phyloP scores from a whole-genome alignment of 1,140 invertebrate genomes.

The Conus ventricosus region DNA sequence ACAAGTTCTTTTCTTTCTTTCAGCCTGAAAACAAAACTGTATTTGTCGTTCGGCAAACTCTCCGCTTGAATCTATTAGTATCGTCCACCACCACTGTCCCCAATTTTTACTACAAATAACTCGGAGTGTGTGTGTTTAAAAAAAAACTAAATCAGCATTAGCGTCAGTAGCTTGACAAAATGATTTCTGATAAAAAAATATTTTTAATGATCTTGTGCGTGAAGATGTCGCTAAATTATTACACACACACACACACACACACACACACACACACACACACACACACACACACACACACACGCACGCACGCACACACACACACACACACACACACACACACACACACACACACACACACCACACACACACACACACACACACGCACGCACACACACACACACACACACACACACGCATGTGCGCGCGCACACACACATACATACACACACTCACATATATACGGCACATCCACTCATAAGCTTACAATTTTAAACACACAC shows the following conservation, averaged over 20 bases:
- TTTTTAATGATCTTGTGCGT: too few species aligned
- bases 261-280: background rate
- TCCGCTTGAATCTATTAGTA: too few species aligned
- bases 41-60: too few species aligned
- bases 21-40: too few species aligned
- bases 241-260: slow-evolving; percentile 1
- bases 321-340: background rate
- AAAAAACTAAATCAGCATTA: background rate
- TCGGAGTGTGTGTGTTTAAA: background rate
- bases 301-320: background rate
- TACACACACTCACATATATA: background rate
- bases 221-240: too few species aligned
- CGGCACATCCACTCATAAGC: background rate
- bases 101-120: background rate
- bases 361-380: background rate
- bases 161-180: too few species aligned
- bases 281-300: slow-evolving; percentile 10
- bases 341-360: background rate
- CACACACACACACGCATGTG: background rate
- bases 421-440: background rate
- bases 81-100: too few species aligned
- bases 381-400: background rate
- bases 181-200: too few species aligned
- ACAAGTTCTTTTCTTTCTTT: too few species aligned
- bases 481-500: too few species aligned